phyloP scores from a whole-genome alignment of 2,113 vertebrate species.

The Manacus vitellinus region DNA sequence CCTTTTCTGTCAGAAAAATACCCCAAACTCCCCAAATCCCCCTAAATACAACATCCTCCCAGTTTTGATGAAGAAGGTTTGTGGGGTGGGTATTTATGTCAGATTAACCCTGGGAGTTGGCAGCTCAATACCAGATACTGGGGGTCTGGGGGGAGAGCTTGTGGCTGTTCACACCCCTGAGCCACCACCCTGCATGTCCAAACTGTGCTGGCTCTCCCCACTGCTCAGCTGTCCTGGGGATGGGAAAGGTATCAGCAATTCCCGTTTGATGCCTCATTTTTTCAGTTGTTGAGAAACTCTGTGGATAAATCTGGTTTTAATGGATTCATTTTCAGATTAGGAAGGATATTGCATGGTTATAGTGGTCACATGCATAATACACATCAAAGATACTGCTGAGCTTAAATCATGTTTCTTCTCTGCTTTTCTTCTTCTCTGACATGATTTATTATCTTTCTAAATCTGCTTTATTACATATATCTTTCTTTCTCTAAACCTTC shows the following conservation, averaged over 20 bases:
- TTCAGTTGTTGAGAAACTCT: neutral
- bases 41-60: neutral
- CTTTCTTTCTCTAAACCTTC: neutral
- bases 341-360: neutral
- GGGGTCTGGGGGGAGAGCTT: too few relatives aligned
- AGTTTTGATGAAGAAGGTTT: neutral
- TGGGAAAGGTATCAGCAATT: neutral
- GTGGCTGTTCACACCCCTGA: neutral
- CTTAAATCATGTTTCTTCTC: neutral
- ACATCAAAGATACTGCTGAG: neutral
- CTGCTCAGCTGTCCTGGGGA: neutral
- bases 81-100: fast-evolving
- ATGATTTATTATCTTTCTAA: neutral
- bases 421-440: neutral
- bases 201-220: neutral
- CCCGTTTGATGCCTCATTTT: neutral
- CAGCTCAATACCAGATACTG: neutral
- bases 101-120: neutral
- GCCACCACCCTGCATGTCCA: neutral
- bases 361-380: neutral
- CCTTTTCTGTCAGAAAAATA: neutral
- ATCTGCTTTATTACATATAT: neutral
- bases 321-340: neutral
- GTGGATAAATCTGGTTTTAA: neutral
- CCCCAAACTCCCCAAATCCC: neutral